Conservation (phyloP, 2,888 invertebrate genomes). For the Nycteola revayana region DNA sequence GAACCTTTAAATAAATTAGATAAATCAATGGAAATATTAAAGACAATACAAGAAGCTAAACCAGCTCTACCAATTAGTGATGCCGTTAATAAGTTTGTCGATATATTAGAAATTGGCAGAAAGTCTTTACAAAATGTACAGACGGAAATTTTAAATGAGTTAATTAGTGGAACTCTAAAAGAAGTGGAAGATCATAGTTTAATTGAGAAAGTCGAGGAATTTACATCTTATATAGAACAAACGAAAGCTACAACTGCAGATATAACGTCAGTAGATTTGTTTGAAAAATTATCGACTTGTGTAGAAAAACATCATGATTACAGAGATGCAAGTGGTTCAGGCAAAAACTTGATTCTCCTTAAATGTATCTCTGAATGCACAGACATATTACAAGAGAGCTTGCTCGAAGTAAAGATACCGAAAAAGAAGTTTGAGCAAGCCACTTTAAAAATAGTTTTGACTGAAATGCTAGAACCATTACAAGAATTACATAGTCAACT, state of each 20-base stretch:
- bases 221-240: constrained; percentile 35
- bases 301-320: constrained; percentile 54
- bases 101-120: constrained; percentile 35
- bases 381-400: constrained; percentile 44
- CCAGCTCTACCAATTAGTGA: constrained; percentile 16
- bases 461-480: constrained; percentile 58
- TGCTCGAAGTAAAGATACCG: constrained; percentile 25
- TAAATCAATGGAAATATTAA: constrained; percentile 25
- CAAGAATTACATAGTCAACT: constrained; percentile 58
- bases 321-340: constrained; percentile 51
- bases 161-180: constrained; percentile 24
- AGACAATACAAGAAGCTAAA: constrained; percentile 21
- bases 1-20: constrained; percentile 45
- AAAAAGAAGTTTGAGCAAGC: constrained; percentile 37
- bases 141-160: constrained; percentile 37
- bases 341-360: constrained; percentile 55
- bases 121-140: constrained; percentile 37
- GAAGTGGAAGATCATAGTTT: constrained; percentile 31
- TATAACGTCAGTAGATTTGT: constrained; percentile 24
- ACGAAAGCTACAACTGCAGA: constrained; percentile 25
- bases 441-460: constrained; percentile 43
- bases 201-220: constrained; percentile 38
- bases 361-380: constrained; percentile 65
- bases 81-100: constrained; percentile 24
- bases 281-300: constrained; percentile 42